Base-by-base conservation (phyloP, 2,113 vertebrate species). In the Mandrillus leucophaeus region DNA sequence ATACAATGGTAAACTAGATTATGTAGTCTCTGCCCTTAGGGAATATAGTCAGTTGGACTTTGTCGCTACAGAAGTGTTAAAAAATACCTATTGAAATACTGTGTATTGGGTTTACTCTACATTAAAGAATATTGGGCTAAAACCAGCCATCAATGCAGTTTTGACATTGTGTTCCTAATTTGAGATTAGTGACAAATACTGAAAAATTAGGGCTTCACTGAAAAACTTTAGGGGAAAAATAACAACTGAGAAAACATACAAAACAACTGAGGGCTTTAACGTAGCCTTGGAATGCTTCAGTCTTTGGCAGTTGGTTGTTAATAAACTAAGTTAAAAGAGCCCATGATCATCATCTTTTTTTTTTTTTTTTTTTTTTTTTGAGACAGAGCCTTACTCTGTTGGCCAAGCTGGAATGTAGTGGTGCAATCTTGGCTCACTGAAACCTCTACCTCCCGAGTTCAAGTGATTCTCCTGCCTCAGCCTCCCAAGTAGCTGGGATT, bases 231-330 rank as follows among this genome's bases (percentile, higher is more conserved):
- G 50, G 55, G n/a, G 59, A 23, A 73, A 85, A 93, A 76, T 52
- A 93, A 76, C 23, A 75, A 68, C 73, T 90, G 23, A 82, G 13
- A 20, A 73, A 76, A 48, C 3, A 76, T 30, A 5, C 38, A 73
- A 22, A 93, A 72, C 18, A 85, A 70, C 70, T 88, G 30, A 79
- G 17, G 13, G 79, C 76, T 83, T 93, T 87, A 81, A 48, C 85
- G 30, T 48, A 88, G 75, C 22, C 38, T 96, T 97, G 80, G 79
- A 96, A 89, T 95, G 61, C 43, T 93, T 96, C 48, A 45, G 45
- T 87, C 18, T 80, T 96, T 84, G 82, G 59, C 86, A 8, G 52
- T 84, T 22, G 14, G 52, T 84, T 22, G 83, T 91, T 96, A 91
- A 88, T 96, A 93, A 76, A 72, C 23, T 32, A 76, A 94, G 43